These are phyloP conservation scores for Dicaeum eximium DNA, from an alignment of 2,113 vertebrate genomes.

Conservation along the genomic window DNA sequence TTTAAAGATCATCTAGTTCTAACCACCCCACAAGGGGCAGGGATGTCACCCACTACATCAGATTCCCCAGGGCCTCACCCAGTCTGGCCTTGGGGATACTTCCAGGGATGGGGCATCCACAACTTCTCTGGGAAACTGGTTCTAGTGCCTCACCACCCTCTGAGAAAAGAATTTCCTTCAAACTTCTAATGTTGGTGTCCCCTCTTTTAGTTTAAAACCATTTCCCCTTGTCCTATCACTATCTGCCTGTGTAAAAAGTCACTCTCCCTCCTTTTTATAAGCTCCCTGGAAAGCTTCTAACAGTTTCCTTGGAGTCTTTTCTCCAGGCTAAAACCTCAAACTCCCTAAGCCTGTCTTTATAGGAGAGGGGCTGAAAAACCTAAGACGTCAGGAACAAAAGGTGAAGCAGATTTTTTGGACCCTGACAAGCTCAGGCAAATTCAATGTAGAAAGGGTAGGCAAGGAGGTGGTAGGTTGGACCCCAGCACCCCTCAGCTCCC, in stretches of 20 bases:
- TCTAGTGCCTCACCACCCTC: neutral
- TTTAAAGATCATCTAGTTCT: neutral
- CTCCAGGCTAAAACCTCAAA: neutral
- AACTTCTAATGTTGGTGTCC: neutral
- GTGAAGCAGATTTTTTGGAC: neutral
- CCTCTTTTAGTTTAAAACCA: neutral
- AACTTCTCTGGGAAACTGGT: neutral
- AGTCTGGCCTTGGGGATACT: too few relatives aligned
- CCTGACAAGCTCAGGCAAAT: neutral
- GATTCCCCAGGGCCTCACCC: neutral
- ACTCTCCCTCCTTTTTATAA: neutral
- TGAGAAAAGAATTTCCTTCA: neutral
- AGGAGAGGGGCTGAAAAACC: neutral
- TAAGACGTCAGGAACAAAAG: neutral
- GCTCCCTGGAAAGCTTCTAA: neutral
- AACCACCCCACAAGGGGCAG: fast-evolving
- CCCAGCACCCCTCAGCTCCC: neutral
- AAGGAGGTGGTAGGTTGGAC: neutral
- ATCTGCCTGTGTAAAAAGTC: neutral
- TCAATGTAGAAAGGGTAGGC: neutral
- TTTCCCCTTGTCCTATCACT: neutral
- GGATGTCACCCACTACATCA: neutral
- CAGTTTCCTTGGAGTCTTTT: neutral
- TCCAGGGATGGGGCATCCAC: neutral
- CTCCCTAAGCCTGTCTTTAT: neutral